Conservation (phyloP, 2,113 vertebrate genomes). For the Pedetes capensis region DNA sequence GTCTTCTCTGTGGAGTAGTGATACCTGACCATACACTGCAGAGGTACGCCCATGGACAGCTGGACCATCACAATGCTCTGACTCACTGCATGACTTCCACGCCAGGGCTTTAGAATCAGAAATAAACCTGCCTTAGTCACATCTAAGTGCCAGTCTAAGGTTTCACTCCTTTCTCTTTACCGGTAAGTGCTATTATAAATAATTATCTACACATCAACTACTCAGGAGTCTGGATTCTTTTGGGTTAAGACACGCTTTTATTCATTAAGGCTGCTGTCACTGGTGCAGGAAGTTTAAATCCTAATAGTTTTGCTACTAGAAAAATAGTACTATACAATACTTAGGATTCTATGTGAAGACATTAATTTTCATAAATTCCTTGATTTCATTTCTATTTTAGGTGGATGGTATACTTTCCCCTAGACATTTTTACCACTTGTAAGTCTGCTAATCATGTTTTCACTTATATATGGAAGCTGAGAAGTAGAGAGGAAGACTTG, state of each 20-base stretch:
- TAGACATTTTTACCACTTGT: not conserved
- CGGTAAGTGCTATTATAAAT: slow-evolving; percentile 55
- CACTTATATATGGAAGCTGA: no score
- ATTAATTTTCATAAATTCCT: not conserved
- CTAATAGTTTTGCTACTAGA: not conserved
- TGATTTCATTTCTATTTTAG: not conserved
- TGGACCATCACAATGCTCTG: slow-evolving; percentile 76
- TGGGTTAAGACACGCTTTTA: not conserved
- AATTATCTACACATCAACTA: slow-evolving; percentile 4
- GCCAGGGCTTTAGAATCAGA: slow-evolving; percentile 39
- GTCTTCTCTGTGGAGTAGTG: slow-evolving; percentile 70
- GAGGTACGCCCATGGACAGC: slow-evolving; percentile 43
- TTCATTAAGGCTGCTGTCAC: not conserved
- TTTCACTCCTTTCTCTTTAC: slow-evolving; percentile 66
- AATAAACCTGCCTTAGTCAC: slow-evolving; percentile 65
- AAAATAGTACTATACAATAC: not conserved
- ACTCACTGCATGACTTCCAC: slow-evolving; percentile 63
- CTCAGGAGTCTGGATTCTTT: not conserved
- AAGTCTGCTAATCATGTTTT: not conserved
- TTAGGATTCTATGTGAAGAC: not conserved
- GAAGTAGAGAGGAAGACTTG: no score
- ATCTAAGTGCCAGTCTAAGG: slow-evolving; percentile 31
- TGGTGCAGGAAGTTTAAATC: not conserved
- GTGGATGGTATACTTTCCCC: not conserved
- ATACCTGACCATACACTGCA: slow-evolving; percentile 57